These are phyloP conservation scores for Heterotilapia buettikoferi DNA, from an alignment of 2,113 vertebrate genomes.

Conservation along the genomic window DNA sequence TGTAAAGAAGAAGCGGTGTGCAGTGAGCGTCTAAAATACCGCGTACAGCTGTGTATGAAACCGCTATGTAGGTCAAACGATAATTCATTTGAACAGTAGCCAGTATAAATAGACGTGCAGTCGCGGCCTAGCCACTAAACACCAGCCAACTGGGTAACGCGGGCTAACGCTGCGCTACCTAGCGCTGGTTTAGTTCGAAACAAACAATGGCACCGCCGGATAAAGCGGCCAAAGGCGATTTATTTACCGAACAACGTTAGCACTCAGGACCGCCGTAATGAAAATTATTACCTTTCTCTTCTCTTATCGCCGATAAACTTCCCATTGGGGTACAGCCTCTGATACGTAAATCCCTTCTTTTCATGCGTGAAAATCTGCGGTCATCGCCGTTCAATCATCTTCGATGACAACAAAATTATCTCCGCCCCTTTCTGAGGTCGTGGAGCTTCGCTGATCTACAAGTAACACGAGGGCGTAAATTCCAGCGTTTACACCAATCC, in stretches of 20 bases:
- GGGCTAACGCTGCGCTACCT: neutral
- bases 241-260: neutral
- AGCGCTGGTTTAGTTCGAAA: slow-evolving; percentile 23
- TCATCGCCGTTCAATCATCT: slow-evolving; percentile 56
- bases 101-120: neutral
- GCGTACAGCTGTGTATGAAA: accelerated
- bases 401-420: slow-evolving; percentile 50
- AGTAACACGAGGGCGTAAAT: accelerated
- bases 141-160: neutral
- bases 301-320: slow-evolving; percentile 1
- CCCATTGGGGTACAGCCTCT: neutral
- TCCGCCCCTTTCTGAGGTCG: slow-evolving; percentile 2
- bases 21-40: accelerated
- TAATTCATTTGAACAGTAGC: neutral
- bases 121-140: slow-evolving; percentile 5
- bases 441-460: neutral
- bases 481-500: neutral
- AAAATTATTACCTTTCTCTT: slow-evolving; percentile 13
- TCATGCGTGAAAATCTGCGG: slow-evolving; percentile 53
- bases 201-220: slow-evolving; percentile 46
- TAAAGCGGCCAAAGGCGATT: neutral
- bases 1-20: neutral
- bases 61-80: accelerated
- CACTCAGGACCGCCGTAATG: accelerated
- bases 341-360: slow-evolving; percentile 43